Evolutionary conservation across 1,140 invertebrate genomes (phyloP), one percentile per base, ranked within the genome.

Genomic region (Drosophila orosa): DNA sequence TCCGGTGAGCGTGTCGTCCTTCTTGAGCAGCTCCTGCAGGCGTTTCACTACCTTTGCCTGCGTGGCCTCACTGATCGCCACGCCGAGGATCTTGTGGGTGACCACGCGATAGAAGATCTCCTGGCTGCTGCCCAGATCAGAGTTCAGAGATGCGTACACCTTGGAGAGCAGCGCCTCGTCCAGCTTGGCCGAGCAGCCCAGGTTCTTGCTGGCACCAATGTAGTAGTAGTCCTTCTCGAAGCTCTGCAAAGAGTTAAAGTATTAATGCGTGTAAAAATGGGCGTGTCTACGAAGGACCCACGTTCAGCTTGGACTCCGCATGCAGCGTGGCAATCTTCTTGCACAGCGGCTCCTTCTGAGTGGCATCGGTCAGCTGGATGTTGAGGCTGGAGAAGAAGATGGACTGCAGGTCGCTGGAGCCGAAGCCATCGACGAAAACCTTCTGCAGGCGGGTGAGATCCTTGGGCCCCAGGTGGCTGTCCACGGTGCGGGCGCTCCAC

Each of bases 1-100:
- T 86, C 95, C 96, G 37, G 93, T 93, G 25, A 96, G 92, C 72
- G 94, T 94, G 71, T 97, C 96, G 92, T 97, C 96, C 71, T 96
- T 96, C 78, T 96, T 96, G 31, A 97, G 91, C 62, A 94, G 91
- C 55, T 94, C 93, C 80, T 95, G 94, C 22, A 97, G 89, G 62
- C 93, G 93, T 83, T 96, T 96, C 1, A 94, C 92, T 35, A 95
- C 83, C 74, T 94, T 94, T 17, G 93, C 92, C 71, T 95, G 94
- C 19, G 92, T 92, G 44, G 93, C 82, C 42, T 93, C 92, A 48
- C 75, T 85, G 24, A 92, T 48, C 55, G 75, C 61, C 7, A 90
- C 80, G 6, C 86, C 90, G 13, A 91, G 65, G 1, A 62, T 54
- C 17, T 91, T 92, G 29, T 85, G 73, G 3, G 79, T 74, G 10